These are phyloP conservation scores for Cabera pusaria DNA, from an alignment of 2,888 invertebrate genomes.

Conservation along the genomic window DNA sequence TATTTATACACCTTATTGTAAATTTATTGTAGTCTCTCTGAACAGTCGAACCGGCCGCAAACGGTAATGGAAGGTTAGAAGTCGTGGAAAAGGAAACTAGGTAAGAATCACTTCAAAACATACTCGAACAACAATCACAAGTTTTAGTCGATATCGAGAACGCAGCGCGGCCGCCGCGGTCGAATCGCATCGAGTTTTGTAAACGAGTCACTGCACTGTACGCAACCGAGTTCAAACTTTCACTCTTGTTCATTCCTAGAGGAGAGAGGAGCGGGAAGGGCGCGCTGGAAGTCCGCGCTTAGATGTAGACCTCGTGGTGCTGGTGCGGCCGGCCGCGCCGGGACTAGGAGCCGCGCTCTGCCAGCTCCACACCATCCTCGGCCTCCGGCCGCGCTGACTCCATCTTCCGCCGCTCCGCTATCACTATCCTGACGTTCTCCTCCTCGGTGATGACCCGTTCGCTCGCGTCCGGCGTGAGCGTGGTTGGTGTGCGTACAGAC, in stretches of 20 bases:
- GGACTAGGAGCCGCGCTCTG: slow-evolving; percentile 78
- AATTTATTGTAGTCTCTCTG: slow-evolving; percentile 74
- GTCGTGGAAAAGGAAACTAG: slow-evolving; percentile 45
- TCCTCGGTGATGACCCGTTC: slow-evolving; percentile 63
- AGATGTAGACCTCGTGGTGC: slow-evolving; percentile 79
- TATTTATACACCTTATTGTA: slow-evolving; percentile 55
- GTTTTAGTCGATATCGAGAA: slow-evolving; percentile 49
- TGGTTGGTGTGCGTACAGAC: slow-evolving; percentile 44
- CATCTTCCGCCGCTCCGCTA: slow-evolving; percentile 84
- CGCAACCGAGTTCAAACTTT: slow-evolving; percentile 73
- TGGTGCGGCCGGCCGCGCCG: slow-evolving; percentile 80
- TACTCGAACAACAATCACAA: slow-evolving; percentile 43
- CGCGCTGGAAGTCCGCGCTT: slow-evolving; percentile 43
- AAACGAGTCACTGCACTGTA: slow-evolving; percentile 48
- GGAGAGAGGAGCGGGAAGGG: slow-evolving; percentile 40
- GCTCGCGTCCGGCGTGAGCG: slow-evolving; percentile 43
- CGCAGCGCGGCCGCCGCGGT: slow-evolving; percentile 44
- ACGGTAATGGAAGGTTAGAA: slow-evolving; percentile 49
- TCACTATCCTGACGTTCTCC: slow-evolving; percentile 84
- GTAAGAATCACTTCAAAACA: slow-evolving; percentile 42
- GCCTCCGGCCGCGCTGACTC: slow-evolving; percentile 69
- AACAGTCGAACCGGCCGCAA: slow-evolving; percentile 78
- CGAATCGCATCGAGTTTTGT: slow-evolving; percentile 28
- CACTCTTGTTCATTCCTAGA: slow-evolving; percentile 55
- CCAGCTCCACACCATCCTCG: slow-evolving; percentile 66